These are phyloP conservation scores for Ataeniobius toweri DNA, from an alignment of 2,797 vertebrate genomes.

Conservation along the genomic window DNA sequence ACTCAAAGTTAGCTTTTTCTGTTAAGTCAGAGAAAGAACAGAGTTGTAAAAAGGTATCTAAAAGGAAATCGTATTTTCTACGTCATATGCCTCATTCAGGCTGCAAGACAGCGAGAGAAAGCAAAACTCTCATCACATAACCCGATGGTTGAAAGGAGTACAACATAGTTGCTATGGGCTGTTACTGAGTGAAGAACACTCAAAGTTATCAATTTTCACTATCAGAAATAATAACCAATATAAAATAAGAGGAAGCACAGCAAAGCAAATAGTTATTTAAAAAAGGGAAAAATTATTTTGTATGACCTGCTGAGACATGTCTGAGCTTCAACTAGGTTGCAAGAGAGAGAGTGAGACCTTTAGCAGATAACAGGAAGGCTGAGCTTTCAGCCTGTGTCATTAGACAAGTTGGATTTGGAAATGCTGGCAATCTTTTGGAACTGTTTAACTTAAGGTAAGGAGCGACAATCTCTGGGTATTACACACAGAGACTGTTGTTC, in stretches of 20 bases:
- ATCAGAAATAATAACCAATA: not conserved
- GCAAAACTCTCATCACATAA: not conserved
- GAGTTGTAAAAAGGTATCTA: not conserved
- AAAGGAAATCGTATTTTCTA: not conserved
- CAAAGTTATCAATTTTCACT: not conserved
- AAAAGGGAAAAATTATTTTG: not conserved
- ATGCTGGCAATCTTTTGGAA: not conserved
- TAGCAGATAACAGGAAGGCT: not conserved
- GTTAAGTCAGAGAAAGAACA: not conserved
- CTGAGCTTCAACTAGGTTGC: not conserved
- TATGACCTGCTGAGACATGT: not conserved
- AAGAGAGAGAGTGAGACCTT: not conserved
- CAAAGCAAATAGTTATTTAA: not conserved
- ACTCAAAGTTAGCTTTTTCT: not conserved
- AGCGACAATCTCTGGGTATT: not conserved
- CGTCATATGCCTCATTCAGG: too few species aligned
- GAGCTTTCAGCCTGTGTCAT: not conserved
- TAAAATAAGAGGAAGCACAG: not conserved
- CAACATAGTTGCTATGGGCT: not conserved
- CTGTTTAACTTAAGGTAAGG: not conserved
- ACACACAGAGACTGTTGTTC: not conserved
- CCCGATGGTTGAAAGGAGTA: not conserved
- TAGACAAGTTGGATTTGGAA: not conserved
- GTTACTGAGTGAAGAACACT: too few species aligned
- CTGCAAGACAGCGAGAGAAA: not conserved